Conservation (phyloP, 2,888 invertebrate species). For the Oxytorus armatus region DNA sequence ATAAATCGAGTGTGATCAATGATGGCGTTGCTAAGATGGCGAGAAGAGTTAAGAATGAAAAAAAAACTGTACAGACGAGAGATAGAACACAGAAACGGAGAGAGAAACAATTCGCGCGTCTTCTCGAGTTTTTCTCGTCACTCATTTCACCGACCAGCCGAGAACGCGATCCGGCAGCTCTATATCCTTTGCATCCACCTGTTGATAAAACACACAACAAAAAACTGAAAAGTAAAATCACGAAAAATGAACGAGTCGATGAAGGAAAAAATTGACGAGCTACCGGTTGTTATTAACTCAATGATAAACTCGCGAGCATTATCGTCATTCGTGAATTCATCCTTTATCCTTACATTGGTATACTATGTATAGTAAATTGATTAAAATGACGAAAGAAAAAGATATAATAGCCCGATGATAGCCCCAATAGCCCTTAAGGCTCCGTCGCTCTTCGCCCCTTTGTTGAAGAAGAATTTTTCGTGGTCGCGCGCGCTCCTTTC, state of each 20-base stretch:
- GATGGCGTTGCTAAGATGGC: background rate
- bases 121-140: slow-evolving; percentile 53
- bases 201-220: no score
- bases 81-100: slow-evolving; percentile 16
- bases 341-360: slow-evolving; percentile 12
- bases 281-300: background rate
- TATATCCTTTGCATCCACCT: no score
- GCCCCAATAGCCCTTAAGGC: slow-evolving; percentile 41
- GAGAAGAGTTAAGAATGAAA: slow-evolving; percentile 7
- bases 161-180: slow-evolving; percentile 49
- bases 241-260: no score
- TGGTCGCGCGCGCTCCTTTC: slow-evolving; percentile 52
- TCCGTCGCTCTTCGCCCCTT: slow-evolving; percentile 26
- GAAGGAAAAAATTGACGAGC: background rate
- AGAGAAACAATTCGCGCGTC: slow-evolving; percentile 36
- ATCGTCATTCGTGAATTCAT: slow-evolving; percentile 18
- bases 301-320: no score
- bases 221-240: no score
- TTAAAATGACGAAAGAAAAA: slow-evolving; percentile 20
- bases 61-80: slow-evolving; percentile 46
- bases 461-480: no score
- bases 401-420: slow-evolving; percentile 31
- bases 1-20: slow-evolving; percentile 7
- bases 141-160: slow-evolving; percentile 60
- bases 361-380: slow-evolving; percentile 35